Evolutionary conservation across 2,113 vertebrate species (phyloP), one percentile per base, ranked within the genome.

Genomic region (Suricata suricatta): DNA sequence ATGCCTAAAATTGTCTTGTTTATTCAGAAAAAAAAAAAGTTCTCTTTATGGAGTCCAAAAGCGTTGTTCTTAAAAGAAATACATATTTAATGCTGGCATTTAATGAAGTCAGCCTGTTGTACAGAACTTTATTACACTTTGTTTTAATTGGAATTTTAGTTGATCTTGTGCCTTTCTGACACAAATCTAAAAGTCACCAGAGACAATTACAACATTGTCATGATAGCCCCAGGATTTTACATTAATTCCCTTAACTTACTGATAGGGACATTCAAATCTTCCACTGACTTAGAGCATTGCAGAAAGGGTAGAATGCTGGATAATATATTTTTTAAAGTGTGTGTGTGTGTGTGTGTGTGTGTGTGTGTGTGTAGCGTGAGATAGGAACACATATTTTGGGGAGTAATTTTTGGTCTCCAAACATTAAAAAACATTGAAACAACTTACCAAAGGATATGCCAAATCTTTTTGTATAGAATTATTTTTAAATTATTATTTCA

Each of bases 101-200:
- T 95, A 98, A 97, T 95, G 88, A 98, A 98, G 35, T 93, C 63
- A 87, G 72, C 91, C 60, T 97, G 95, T 97, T 96, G 60, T 94
- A 86, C 10, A 88, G 72, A 96, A 96, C 54, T 95, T 90, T 97
- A 86, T 94, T 94, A 80, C 3, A 83, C 63, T 96, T 93, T 93
- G 85, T 93, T 97, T 97, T 97, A 98, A 98, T 87, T 97, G 88
- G 93, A 96, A 96, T 98, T 97, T 94, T 77, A 95, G 82, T 96
- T 97, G 88, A 96, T 95, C 90, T 96, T 96, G 90, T 91, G 80
- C 72, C 72, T 91, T 93, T 97, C 74, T 95, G 79, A 96, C 86
- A 94, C 68, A 95, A 91, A 96, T 94, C 60, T 95, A 44, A 95
- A 96, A 96, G 82, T 96, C 88, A 83, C 50, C 7, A 68, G 82